Percentiles rank a stretch among this genome's conserved stretches.
phyloP scores from a whole-genome alignment of 2,113 vertebrate genomes.

The Syrmaticus mikado region DNA sequence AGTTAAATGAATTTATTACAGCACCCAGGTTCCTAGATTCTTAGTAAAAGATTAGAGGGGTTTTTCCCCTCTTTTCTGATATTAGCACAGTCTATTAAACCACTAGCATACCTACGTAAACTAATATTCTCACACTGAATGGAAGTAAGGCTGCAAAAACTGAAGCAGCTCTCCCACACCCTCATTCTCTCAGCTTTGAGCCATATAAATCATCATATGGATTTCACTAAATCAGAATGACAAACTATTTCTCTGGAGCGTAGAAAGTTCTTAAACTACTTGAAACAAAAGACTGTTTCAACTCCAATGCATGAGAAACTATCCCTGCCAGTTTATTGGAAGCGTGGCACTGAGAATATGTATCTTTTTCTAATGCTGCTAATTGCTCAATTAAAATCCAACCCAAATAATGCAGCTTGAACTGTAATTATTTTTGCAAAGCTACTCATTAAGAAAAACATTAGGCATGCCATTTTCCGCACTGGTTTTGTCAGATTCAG shows the following conservation, averaged over 20 bases:
- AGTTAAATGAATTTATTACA: conserved; percentile 19
- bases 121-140: not conserved
- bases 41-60: not conserved
- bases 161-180: not conserved
- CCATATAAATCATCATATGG: not conserved
- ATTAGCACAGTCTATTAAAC: not conserved
- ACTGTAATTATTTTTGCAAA: not conserved
- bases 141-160: not conserved
- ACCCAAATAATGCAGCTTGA: not conserved
- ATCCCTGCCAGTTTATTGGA: not conserved
- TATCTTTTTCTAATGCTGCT: not conserved
- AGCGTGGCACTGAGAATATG: not conserved
- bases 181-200: not conserved
- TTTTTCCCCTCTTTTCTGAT: not conserved
- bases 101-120: not conserved
- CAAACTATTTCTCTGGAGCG: not conserved
- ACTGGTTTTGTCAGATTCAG: not conserved
- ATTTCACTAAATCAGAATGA: not conserved
- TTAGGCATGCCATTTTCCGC: conserved; percentile 40
- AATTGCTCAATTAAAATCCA: conserved; percentile 9
- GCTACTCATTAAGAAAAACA: conserved; percentile 29
- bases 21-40: conserved; percentile 8
- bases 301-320: not conserved
- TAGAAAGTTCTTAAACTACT: not conserved
- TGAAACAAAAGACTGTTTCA: not conserved